Percentiles rank a stretch among this genome's conserved stretches.
These are phyloP conservation scores for Alloplasta piceator DNA, from an alignment of 2,888 invertebrate genomes.

Conservation along the genomic window DNA sequence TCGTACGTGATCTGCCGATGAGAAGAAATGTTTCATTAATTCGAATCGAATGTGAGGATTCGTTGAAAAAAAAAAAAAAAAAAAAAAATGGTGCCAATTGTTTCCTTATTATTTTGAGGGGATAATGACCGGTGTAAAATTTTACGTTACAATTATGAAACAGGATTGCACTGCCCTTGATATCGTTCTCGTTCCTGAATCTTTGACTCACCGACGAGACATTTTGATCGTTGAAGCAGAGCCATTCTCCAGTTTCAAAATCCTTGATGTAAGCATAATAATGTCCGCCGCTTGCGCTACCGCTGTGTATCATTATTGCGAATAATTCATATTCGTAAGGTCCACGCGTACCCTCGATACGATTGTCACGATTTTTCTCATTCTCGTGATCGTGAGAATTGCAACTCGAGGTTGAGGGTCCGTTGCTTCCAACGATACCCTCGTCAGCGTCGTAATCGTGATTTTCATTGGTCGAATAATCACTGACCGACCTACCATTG, in stretches of 20 bases:
- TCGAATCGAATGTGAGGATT: no score
- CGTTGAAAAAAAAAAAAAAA: neutral
- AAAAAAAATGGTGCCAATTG: conserved; percentile 5
- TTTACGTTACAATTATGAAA: no score
- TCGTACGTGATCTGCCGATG: conserved; percentile 88
- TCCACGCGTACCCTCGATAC: conserved; percentile 83
- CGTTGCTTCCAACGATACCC: conserved; percentile 86
- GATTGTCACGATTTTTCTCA: conserved; percentile 83
- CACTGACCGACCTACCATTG: conserved; percentile 73
- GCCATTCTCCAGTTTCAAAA: conserved; percentile 90
- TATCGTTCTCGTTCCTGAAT: no score
- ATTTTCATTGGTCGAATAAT: conserved; percentile 71
- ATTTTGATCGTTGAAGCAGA: conserved; percentile 94
- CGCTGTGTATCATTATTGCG: conserved; percentile 96
- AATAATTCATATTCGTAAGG: conserved; percentile 94
- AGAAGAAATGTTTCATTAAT: no score
- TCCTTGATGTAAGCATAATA: conserved; percentile 96
- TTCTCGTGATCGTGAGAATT: conserved; percentile 83
- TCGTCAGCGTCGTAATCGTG: conserved; percentile 87
- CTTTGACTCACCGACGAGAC: conserved; percentile 87
- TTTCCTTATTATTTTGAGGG: neutral
- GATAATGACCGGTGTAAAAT: no score
- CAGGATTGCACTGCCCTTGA: no score
- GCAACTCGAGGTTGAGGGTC: conserved; percentile 81
- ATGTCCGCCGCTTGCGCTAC: conserved; percentile 95